Conservation (phyloP, 2,888 invertebrate genomes). For the Heliconius erato region DNA sequence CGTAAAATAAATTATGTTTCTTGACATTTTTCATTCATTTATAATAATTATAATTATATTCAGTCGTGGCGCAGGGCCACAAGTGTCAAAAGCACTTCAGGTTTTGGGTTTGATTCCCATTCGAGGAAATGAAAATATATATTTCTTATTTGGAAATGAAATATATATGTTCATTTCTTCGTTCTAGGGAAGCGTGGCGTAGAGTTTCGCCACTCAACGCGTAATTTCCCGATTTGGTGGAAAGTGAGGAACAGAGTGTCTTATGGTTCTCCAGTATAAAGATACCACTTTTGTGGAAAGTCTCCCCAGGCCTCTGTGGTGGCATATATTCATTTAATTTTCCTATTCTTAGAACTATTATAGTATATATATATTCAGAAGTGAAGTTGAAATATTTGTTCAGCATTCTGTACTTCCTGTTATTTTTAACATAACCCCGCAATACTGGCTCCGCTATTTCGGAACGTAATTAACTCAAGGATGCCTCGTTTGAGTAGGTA, state of each 20-base stretch:
- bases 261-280: no score
- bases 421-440: background rate
- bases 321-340: no score
- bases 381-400: conserved; percentile 1
- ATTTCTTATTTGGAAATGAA: background rate
- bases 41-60: background rate
- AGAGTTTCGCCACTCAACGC: background rate
- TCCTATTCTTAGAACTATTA: no score
- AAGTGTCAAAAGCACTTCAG: background rate
- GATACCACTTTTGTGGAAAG: no score
- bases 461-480: conserved; percentile 20
- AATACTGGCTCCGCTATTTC: background rate
- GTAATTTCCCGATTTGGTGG: background rate
- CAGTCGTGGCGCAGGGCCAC: background rate
- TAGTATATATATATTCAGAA: background rate
- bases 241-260: background rate
- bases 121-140: background rate
- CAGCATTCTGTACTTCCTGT: background rate
- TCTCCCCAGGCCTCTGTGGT: no score
- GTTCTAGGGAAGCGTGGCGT: background rate
- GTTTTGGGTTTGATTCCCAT: background rate
- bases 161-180: background rate
- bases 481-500: background rate
- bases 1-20: background rate
- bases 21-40: background rate